These are phyloP conservation scores for Alitta virens DNA, from an alignment of 2,888 invertebrate genomes.

Conservation along the genomic window DNA sequence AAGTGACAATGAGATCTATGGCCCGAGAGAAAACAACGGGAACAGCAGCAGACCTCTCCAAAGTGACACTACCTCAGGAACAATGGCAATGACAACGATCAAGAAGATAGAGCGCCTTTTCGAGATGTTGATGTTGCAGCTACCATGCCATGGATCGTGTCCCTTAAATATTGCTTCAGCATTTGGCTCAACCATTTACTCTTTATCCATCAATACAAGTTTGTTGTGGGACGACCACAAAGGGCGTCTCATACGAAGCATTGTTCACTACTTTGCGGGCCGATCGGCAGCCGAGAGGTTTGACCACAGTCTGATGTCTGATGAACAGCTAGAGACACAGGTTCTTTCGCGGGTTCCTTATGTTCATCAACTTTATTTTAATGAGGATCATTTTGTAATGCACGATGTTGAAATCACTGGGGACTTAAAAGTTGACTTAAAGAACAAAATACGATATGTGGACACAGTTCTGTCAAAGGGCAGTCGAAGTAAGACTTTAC, in stretches of 20 bases:
- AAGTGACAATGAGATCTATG: slow-evolving; percentile 20
- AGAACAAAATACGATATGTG: slow-evolving; percentile 30
- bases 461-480: slow-evolving; percentile 29
- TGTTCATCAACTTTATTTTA: slow-evolving; percentile 25
- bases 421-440: slow-evolving; percentile 25
- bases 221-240: slow-evolving; percentile 29
- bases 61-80: slow-evolving; percentile 3
- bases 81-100: slow-evolving; percentile 9
- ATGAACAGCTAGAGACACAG: slow-evolving; percentile 27
- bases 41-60: slow-evolving; percentile 11
- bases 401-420: slow-evolving; percentile 25
- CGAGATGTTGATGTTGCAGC: slow-evolving; percentile 27
- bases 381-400: slow-evolving; percentile 28
- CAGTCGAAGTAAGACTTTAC: slow-evolving; percentile 10
- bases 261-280: slow-evolving; percentile 29
- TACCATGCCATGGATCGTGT: slow-evolving; percentile 27
- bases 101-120: slow-evolving; percentile 31
- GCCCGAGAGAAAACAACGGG: slow-evolving; percentile 4
- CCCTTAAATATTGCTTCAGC: slow-evolving; percentile 21
- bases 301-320: slow-evolving; percentile 18
- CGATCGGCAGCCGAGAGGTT: slow-evolving; percentile 19
- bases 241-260: slow-evolving; percentile 18
- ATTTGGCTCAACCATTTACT: slow-evolving; percentile 20
- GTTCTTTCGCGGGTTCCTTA: slow-evolving; percentile 29
- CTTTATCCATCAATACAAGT: slow-evolving; percentile 23